These are phyloP conservation scores for Hipposideros larvatus DNA, from an alignment of 2,797 vertebrate genomes.

Conservation along the genomic window DNA sequence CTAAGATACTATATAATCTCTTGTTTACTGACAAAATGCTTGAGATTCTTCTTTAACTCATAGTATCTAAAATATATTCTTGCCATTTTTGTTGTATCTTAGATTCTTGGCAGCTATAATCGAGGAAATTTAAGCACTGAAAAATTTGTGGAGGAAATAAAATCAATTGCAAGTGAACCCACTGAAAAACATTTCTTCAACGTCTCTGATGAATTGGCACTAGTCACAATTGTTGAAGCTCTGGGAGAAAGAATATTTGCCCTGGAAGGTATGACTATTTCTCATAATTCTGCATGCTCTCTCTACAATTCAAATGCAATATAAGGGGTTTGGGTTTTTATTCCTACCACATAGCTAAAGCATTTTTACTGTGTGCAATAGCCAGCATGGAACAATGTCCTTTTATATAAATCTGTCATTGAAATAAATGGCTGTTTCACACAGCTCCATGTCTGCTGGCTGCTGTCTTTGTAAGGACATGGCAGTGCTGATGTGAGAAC, in stretches of 20 bases:
- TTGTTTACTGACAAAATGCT: conserved; percentile 12
- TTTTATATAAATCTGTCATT: not conserved
- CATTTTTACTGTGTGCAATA: not conserved
- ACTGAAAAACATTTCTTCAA: conserved; percentile 98
- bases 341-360: not conserved
- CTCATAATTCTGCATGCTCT: conserved; percentile 30
- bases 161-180: conserved; percentile 93
- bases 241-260: conserved; percentile 97
- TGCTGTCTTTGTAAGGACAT: not conserved
- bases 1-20: not conserved
- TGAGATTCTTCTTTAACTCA: conserved; percentile 13
- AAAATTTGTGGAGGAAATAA: conserved; percentile 96
- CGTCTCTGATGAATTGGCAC: conserved; percentile 95
- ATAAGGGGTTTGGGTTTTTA: not conserved
- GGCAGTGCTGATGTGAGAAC: too few relatives aligned
- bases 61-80: conserved; percentile 41
- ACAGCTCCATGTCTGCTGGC: not conserved
- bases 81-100: conserved; percentile 62
- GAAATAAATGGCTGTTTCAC: not conserved
- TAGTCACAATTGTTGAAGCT: conserved; percentile 95
- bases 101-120: conserved; percentile 98
- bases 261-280: conserved; percentile 93
- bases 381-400: not conserved
- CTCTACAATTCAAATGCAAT: not conserved
- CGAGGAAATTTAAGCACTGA: conserved; percentile 94